Percentiles rank a stretch among this genome's conserved stretches.
Evolutionary conservation across 2,797 vertebrate genomes (phyloP).

Genomic region (Epinephelus malabaricus): DNA sequence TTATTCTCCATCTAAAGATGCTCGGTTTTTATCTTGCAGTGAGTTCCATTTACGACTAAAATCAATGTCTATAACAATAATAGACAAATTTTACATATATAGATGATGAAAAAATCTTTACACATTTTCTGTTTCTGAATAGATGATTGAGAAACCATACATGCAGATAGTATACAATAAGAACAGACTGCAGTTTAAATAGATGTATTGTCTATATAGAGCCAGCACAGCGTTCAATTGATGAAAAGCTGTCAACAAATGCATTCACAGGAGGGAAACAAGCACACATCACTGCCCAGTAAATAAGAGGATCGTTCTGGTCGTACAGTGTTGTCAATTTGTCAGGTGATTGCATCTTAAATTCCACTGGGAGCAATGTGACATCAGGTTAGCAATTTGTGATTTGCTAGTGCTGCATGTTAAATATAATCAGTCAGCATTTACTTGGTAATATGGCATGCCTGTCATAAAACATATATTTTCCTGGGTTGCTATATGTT

Average conservation of each 20-base stretch:
- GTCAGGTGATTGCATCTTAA: conserved; percentile 68
- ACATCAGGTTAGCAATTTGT: conserved; percentile 79
- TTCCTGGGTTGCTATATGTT: conserved; percentile 38
- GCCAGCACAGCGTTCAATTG: conserved; percentile 3
- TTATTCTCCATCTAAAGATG: neutral
- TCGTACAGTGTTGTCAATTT: conserved; percentile 33
- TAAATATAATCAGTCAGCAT: conserved; percentile 82
- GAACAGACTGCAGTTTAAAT: conserved; percentile 14
- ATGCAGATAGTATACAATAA: neutral
- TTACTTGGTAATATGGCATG: conserved; percentile 73
- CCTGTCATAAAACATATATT: conserved; percentile 71
- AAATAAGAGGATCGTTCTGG: conserved; percentile 58
- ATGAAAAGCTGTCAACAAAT: conserved; percentile 46
- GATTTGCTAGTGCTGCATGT: conserved; percentile 73
- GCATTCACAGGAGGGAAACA: conserved; percentile 14
- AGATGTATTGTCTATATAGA: conserved; percentile 9
- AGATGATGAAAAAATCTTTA: neutral
- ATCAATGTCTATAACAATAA: neutral
- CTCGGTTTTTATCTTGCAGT: neutral
- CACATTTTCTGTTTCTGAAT: neutral
- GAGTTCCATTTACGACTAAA: neutral
- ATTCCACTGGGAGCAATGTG: conserved; percentile 72
- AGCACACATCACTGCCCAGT: conserved; percentile 27
- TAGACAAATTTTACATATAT: neutral
- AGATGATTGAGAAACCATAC: neutral